These are phyloP conservation scores for Matsumurasca onukii DNA, from an alignment of 1,140 invertebrate genomes.

Conservation along the genomic window DNA sequence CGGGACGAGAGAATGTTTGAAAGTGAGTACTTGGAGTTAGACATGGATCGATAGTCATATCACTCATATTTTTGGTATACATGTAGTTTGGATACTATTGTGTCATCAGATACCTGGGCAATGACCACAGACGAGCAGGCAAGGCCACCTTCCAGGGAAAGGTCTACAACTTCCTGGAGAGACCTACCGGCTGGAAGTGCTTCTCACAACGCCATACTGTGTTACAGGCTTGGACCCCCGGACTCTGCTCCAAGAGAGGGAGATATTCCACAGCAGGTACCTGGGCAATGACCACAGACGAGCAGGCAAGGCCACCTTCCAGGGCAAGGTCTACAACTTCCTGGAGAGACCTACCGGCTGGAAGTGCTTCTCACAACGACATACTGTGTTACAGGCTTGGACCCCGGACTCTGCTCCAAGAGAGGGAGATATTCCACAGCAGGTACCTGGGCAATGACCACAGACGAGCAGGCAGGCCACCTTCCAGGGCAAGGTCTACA, in stretches of 20 bases:
- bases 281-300: constrained; percentile 45
- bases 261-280: constrained; percentile 42
- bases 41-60: too few species aligned
- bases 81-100: too few species aligned
- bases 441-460: constrained; percentile 47
- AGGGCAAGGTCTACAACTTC: constrained; percentile 65
- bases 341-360: constrained; percentile 65
- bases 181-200: constrained; percentile 65
- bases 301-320: constrained; percentile 47
- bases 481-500: constrained; percentile 63
- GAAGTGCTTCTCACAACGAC: constrained; percentile 68
- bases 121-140: constrained; percentile 43
- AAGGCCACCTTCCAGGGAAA: constrained; percentile 56
- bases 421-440: constrained; percentile 42
- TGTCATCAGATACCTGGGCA: constrained; percentile 45
- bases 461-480: constrained; percentile 39
- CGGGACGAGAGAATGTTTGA: background rate
- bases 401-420: constrained; percentile 40
- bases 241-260: constrained; percentile 40
- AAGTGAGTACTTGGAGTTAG: too few species aligned
- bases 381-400: constrained; percentile 64
- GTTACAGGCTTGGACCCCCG: constrained; percentile 50
- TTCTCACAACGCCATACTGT: constrained; percentile 72
- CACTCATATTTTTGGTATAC: too few species aligned
- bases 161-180: constrained; percentile 66